phyloP scores from a whole-genome alignment of 1,140 invertebrate genomes.

The Drosophila kikkawai region DNA sequence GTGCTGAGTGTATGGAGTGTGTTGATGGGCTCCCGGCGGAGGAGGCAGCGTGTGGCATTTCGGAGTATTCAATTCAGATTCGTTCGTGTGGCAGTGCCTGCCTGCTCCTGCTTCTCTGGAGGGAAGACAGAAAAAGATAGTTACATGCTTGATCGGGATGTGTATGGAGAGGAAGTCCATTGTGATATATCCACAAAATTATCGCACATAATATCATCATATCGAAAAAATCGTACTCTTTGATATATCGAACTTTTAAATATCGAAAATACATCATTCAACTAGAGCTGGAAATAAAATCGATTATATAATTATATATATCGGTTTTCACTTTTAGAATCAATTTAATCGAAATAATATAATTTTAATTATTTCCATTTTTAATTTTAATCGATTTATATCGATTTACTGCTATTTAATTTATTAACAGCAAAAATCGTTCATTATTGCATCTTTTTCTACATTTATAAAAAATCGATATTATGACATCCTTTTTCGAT shows the following conservation, averaged over 20 bases:
- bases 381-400: no score
- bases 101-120: slow-evolving; percentile 38
- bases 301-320: no score
- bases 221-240: not conserved
- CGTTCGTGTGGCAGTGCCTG: slow-evolving; percentile 25
- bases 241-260: not conserved
- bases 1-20: slow-evolving; percentile 47
- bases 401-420: no score
- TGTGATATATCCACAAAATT: not conserved
- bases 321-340: no score
- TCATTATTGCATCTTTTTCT: not conserved
- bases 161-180: not conserved
- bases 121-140: slow-evolving; percentile 24
- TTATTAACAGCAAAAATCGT: no score
- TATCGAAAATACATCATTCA: not conserved
- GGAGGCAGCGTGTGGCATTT: slow-evolving; percentile 45
- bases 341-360: no score
- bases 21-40: slow-evolving; percentile 21
- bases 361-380: no score
- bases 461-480: not conserved
- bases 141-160: slow-evolving; percentile 19
- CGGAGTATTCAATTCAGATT: slow-evolving; percentile 59
- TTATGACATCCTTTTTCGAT: no score
- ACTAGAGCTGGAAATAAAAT: no score
- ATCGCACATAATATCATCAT: no score